These are phyloP conservation scores for Cichlasoma orientale DNA, from an alignment of 2,797 vertebrate genomes.

Conservation along the genomic window DNA sequence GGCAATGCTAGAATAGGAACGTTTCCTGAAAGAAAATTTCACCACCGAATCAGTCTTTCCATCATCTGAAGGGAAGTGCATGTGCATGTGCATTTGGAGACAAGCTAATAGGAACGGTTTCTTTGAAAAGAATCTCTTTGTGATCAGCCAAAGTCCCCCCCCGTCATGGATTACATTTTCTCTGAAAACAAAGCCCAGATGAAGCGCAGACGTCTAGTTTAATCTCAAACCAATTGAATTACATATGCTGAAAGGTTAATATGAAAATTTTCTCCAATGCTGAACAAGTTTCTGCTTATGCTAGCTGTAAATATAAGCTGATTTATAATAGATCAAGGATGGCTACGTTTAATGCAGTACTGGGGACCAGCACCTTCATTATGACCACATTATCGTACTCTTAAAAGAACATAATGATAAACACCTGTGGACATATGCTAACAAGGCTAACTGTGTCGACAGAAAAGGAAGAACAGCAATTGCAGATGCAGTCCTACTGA, in stretches of 20 bases:
- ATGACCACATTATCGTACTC: background rate
- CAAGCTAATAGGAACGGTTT: background rate
- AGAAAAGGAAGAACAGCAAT: background rate
- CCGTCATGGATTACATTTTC: background rate
- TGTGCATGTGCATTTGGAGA: background rate
- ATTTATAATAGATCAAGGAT: background rate
- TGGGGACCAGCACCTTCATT: background rate
- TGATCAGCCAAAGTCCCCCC: background rate
- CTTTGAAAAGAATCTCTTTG: background rate
- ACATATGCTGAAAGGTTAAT: background rate
- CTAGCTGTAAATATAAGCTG: background rate
- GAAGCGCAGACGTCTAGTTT: background rate
- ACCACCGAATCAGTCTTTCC: background rate
- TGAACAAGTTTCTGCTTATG: background rate
- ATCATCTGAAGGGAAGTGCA: background rate
- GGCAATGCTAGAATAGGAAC: background rate
- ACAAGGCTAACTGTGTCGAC: background rate
- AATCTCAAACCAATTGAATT: slow-evolving; percentile 7
- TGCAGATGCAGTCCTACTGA: background rate
- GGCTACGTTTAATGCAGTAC: background rate
- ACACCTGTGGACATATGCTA: background rate
- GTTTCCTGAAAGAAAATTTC: background rate
- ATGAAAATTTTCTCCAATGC: background rate
- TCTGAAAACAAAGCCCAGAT: background rate
- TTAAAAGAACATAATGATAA: background rate